These are phyloP conservation scores for Phoxinus dragarum DNA, from an alignment of 2,797 vertebrate species.

Conservation along the genomic window DNA sequence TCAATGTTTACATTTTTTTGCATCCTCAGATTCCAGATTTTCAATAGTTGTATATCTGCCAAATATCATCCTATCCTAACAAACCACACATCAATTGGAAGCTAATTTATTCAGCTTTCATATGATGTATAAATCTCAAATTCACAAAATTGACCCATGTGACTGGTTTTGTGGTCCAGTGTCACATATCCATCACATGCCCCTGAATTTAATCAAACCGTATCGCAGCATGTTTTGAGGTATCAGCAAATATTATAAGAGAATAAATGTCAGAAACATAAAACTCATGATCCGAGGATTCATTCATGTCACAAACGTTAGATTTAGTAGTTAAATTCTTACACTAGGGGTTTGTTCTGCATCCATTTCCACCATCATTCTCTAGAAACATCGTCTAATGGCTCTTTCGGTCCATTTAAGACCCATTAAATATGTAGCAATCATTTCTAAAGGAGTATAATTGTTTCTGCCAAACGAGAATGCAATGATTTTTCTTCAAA, in stretches of 20 bases:
- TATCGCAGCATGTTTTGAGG: neutral
- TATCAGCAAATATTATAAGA: neutral
- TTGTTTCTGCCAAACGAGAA: neutral
- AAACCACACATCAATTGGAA: too few species aligned
- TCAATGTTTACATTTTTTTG: too few species aligned
- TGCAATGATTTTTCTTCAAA: too few species aligned
- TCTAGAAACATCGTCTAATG: neutral
- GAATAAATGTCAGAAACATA: neutral
- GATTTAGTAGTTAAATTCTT: neutral
- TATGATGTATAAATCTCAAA: too few species aligned
- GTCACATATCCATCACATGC: neutral
- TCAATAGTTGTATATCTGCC: too few species aligned
- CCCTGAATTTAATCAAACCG: neutral
- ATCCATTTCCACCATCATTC: conserved; percentile 5
- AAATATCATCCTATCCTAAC: too few species aligned
- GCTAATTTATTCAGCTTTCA: too few species aligned
- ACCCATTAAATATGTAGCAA: neutral
- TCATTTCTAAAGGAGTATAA: neutral
- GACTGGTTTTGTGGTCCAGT: too few species aligned
- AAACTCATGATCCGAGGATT: neutral
- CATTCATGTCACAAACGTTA: neutral
- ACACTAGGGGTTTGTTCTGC: neutral
- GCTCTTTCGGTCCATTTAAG: neutral
- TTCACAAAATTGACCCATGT: too few species aligned
- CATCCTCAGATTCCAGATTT: too few species aligned